phyloP scores from a whole-genome alignment of 1,140 invertebrate species.

The Apis laboriosa region DNA sequence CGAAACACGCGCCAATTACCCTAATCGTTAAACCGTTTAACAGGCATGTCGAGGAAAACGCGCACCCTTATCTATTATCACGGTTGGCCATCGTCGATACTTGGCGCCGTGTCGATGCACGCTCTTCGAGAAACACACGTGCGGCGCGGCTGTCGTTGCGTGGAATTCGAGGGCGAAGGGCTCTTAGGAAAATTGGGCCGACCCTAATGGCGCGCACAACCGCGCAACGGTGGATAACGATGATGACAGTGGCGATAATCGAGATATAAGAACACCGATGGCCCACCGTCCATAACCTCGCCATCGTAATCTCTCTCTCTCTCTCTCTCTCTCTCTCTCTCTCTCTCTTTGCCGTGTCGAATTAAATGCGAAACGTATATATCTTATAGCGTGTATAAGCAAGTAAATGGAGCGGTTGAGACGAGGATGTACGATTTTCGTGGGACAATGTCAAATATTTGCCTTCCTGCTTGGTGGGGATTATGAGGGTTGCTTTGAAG shows the following conservation, averaged over 20 bases:
- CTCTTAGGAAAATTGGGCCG: conserved; percentile 72
- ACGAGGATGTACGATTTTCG: not conserved
- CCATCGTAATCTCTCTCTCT: not conserved
- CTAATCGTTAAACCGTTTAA: not conserved
- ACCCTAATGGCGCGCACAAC: conserved; percentile 57
- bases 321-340: not conserved
- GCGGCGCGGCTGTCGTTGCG: conserved; percentile 24
- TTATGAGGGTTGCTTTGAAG: not conserved
- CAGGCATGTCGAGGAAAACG: not conserved
- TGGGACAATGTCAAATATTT: not conserved
- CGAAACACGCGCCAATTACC: not conserved
- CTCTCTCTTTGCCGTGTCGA: not conserved
- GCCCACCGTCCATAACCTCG: not conserved
- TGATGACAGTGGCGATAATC: conserved; percentile 65
- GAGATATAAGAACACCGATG: conserved; percentile 53
- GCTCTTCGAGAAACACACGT: not conserved
- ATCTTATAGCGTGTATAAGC: no score
- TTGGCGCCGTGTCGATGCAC: conserved; percentile 1
- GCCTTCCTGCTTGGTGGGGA: not conserved
- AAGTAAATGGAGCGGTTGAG: no score
- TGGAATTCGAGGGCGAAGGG: conserved; percentile 49
- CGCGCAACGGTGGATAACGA: conserved; percentile 56
- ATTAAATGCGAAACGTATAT: no score
- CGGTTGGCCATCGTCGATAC: conserved; percentile 46
- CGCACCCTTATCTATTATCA: conserved; percentile 43